Evolutionary conservation across 2,888 invertebrate genomes (phyloP).

Genomic region (Drosophila infuscata): DNA sequence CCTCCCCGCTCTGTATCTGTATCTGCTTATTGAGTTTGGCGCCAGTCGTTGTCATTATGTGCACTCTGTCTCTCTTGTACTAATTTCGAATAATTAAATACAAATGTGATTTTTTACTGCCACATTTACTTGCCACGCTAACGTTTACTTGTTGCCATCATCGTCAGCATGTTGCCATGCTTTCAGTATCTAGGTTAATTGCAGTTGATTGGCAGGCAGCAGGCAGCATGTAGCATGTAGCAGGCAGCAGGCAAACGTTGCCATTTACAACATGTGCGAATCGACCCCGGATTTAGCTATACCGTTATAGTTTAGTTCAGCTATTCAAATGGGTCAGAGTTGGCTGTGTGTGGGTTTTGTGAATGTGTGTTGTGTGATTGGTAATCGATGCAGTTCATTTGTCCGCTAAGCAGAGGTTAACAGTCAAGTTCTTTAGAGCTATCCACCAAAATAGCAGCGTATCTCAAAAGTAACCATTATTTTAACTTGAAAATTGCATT

Average conservation of each 20-base stretch:
- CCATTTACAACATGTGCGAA: slow-evolving; percentile 39
- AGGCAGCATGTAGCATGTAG: slow-evolving; percentile 22
- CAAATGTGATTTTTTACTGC: slow-evolving; percentile 69
- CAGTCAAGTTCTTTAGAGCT: neutral
- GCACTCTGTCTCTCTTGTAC: slow-evolving; percentile 41
- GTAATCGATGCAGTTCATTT: slow-evolving; percentile 37
- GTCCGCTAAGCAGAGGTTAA: neutral
- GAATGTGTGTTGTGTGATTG: slow-evolving; percentile 3
- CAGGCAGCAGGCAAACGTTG: slow-evolving; percentile 37
- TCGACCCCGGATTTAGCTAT: slow-evolving; percentile 17
- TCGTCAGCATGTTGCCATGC: slow-evolving; percentile 14
- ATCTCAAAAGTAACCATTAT: too few relatives aligned
- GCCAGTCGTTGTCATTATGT: slow-evolving; percentile 33
- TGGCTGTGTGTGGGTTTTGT: neutral
- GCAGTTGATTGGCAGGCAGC: slow-evolving; percentile 59
- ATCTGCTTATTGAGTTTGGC: neutral
- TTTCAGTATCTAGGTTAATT: slow-evolving; percentile 63
- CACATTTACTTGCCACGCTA: slow-evolving; percentile 19
- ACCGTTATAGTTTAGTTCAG: slow-evolving; percentile 27
- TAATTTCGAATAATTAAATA: slow-evolving; percentile 68
- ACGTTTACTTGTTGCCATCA: slow-evolving; percentile 55
- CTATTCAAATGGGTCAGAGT: slow-evolving; percentile 45
- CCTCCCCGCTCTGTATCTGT: neutral
- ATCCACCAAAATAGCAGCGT: too few relatives aligned
- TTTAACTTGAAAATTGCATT: too few relatives aligned